Base-by-base conservation (phyloP, 2,797 vertebrate species). In the Chaenodraco wilsoni region DNA sequence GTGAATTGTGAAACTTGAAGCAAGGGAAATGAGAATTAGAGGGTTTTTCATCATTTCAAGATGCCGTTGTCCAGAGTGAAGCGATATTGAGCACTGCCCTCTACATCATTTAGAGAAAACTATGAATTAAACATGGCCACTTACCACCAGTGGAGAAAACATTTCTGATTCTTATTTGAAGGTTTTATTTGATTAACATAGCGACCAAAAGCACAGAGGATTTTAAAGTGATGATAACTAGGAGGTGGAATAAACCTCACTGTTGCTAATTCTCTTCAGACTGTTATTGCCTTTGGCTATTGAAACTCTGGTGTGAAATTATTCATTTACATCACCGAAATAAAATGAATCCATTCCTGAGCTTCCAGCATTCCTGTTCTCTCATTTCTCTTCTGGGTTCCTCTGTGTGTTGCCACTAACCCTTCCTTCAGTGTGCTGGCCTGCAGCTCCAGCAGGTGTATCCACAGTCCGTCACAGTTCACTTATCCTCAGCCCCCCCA, bases 61-160 rank as follows among this genome's bases (percentile, higher is more conserved):
- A 44, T 57, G 73, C 54, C 31, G 1, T 41, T 69, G 77, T 85
- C 76, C 45, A n/a, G 72, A 81, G 70, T 44, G 19, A 69, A 81
- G 70, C 46, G 19, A 69, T 82, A 69, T 51, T 3, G 11, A 79
- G 69, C 46, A 27, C 68, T 55, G 65, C 51, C 40, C 56, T 72
- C 65, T 75, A 37, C 73, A 85, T 88, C 76, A 85, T 83, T 82
- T 45, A 76, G 65, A 59, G 31, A 59, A 68, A 60, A 41, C 69
- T 31, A 54, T 87, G 72, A 90, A 88, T 91, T 82, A 84, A 88
- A 84, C 70, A 84, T 85, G 69, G 59, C n/a, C 69, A 56, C 79
- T 86, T 56, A 45, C 59, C 11, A 55, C 59, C 11, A 55, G 27
- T 27, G 27, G 27, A 27, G 23, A 31, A 65, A 75, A 68, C 72